Base-by-base conservation (phyloP, 2,888 invertebrate species). In the Lasioglossum villosulum region DNA sequence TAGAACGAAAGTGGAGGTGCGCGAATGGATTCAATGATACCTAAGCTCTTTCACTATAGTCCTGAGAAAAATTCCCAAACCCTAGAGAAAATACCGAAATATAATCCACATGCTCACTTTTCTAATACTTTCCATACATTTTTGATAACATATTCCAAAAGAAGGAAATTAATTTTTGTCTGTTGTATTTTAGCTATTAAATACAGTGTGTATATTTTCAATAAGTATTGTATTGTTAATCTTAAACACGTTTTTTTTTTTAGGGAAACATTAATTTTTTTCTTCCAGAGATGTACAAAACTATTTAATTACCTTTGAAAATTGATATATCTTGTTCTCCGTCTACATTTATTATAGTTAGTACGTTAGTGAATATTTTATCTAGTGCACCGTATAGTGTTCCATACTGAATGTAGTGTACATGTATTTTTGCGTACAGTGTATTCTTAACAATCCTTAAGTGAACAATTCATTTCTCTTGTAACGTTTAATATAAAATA, bases 1-100 rank as follows among this genome's bases (percentile, higher is more conserved):
- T 16, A 45, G n/a, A n/a, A 45, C 34, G 48, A 37, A 45, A 27
- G 37, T 8, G 48, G 48, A 30, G 27, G 37, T 19, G n/a, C 45
- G 66, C 66, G 66, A 39, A 27, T 23, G 78, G 71, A 71, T 71
- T 71, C 70, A 56, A 37, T 52, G 70, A 70, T 39, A 39, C 16
- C 19, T 34, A 23, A 34, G 6, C 63, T 30, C 30, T 63, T 59
- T 59, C 59, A 4, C 59, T 27, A 14, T 27, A 12, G 14, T 42
- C 0, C 30, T 30, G 6, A 6, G 30, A 63, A 27, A 4, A 16
- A 30, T 30, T 19, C 30, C 27, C 27, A 0, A 6, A 14, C 42
- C 14, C 42, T 4, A 42, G 42, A 42, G 42, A n/a, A 52, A n/a
- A 52, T 52, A n/a, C 10, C 1, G 10, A 56, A 56, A 56, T 12